Base-by-base conservation (phyloP, 2,888 invertebrate species). In the Petrolisthes manimaculis region DNA sequence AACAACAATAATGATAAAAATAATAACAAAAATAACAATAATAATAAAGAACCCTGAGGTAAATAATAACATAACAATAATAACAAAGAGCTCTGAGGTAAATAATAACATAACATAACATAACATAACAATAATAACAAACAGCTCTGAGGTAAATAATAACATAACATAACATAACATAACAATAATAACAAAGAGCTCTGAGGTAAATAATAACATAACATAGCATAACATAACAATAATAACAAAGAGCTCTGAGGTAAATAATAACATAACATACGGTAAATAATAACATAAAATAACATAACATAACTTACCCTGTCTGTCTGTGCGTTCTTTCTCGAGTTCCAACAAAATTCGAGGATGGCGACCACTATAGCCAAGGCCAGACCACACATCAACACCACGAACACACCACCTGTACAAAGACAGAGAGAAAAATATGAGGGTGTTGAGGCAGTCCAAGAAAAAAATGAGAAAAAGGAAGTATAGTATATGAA, bases 371-470 rank as follows among this genome's bases (percentile, higher is more conserved):
- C 97, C 85, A 98, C 94, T 90, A 98, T 96, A 0, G 98, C 97
- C 55, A 98, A 93, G 0, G 97, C 97, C 81, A 99, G 94, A 0
- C 99, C 99, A 91, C 97, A 97, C 0, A 99, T 95, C 0, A 99
- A 94, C 0, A 99, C 98, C 56, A 99, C 98, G 93, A 99, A 99
- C 0, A 99, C 98, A 1, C 99, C 99, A 91, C 97, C 97, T 96
- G 93, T 5, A 24, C 9, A 53, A 51, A 51, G 24, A 12, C n/a
- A 4, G 12, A 3, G 4, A 56, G 1, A 24, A 0, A 21, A 61
- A 18, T 6, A 18, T 5, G 21, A 24, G 79, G 21, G 79, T 14
- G 24, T 55, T 55, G 4, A 55, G 21, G 6, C 24, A 18, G 67
- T 37, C 0, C 5, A 37, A 37, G 37, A n/a, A 21, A 37, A 77